Evolutionary conservation across 2,888 invertebrate genomes (phyloP).

Genomic region (Drosophila seclusa): DNA sequence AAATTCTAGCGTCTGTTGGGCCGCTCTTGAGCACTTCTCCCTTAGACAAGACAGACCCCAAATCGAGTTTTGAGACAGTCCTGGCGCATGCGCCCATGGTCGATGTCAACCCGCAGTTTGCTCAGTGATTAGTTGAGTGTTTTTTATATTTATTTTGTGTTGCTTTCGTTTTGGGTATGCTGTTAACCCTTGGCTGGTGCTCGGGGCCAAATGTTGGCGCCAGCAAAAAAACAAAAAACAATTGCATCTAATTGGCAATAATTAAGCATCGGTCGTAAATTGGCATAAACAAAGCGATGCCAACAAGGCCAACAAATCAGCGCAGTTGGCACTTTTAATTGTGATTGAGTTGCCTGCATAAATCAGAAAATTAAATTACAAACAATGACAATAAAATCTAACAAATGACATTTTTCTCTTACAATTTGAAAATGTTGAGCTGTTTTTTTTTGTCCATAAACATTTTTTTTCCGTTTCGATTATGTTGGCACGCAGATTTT

Average conservation of each 20-base stretch:
- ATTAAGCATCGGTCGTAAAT: constrained; percentile 69
- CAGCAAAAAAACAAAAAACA: constrained; percentile 40
- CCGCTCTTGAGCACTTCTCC: constrained; percentile 45
- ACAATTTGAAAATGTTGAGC: constrained; percentile 1
- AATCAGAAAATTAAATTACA: constrained; percentile 77
- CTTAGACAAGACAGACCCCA: not conserved
- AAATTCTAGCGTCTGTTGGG: not conserved
- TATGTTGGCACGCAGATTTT: constrained; percentile 50
- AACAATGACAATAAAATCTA: constrained; percentile 75
- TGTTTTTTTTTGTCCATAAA: not conserved
- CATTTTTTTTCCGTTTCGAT: constrained; percentile 29
- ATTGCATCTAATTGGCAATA: constrained; percentile 74
- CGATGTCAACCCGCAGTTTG: constrained; percentile 16
- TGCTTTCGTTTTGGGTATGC: constrained; percentile 12
- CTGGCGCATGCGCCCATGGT: constrained; percentile 53
- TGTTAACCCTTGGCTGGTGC: constrained; percentile 46
- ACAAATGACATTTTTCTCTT: constrained; percentile 48
- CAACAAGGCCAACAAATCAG: constrained; percentile 72
- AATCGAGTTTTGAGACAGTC: constrained; percentile 20
- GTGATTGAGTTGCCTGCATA: constrained; percentile 76
- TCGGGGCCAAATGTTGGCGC: constrained; percentile 13
- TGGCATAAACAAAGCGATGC: constrained; percentile 60
- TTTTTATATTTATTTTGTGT: not conserved
- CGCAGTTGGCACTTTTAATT: constrained; percentile 65
- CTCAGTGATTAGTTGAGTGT: constrained; percentile 57